Evolutionary conservation across 2,888 invertebrate genomes (phyloP).

Genomic region (Erannis defoliaria): DNA sequence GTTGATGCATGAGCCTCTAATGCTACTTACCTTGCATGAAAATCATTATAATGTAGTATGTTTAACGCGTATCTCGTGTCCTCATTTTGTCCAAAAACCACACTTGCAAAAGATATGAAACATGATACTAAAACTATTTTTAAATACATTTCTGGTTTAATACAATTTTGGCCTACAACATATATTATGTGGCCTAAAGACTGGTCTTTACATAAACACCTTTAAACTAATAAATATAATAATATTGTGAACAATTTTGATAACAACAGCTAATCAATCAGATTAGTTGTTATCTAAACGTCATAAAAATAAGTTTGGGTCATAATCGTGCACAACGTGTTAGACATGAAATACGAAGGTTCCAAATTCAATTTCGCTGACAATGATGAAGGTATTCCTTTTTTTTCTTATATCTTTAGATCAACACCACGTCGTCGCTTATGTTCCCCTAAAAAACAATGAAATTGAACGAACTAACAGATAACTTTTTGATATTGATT

Average conservation of each 20-base stretch:
- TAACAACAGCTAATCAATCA: slow-evolving; percentile 7
- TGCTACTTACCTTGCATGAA: slow-evolving; percentile 9
- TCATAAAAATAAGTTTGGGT: background rate
- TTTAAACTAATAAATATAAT: background rate
- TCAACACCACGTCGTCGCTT: too few species aligned
- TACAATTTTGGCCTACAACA: background rate
- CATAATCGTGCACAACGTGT: background rate
- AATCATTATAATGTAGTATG: slow-evolving; percentile 61
- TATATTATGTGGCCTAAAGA: background rate
- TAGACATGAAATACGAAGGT: too few species aligned
- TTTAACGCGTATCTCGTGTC: slow-evolving; percentile 62
- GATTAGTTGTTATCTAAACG: slow-evolving; percentile 9
- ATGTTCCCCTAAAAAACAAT: too few species aligned
- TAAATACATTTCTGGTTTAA: slow-evolving; percentile 8
- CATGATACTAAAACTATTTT: slow-evolving; percentile 47
- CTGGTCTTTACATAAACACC: background rate
- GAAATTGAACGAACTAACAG: too few species aligned
- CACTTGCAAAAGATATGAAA: slow-evolving; percentile 43
- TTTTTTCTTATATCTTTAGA: too few species aligned
- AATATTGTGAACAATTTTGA: slow-evolving; percentile 17
- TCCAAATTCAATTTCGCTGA: too few species aligned
- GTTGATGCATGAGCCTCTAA: background rate
- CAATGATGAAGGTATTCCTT: too few species aligned
- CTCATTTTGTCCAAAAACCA: slow-evolving; percentile 49
- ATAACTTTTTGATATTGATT: too few species aligned